Conservation (phyloP, 2,797 vertebrate genomes). For the Hybognathus amarus region DNA sequence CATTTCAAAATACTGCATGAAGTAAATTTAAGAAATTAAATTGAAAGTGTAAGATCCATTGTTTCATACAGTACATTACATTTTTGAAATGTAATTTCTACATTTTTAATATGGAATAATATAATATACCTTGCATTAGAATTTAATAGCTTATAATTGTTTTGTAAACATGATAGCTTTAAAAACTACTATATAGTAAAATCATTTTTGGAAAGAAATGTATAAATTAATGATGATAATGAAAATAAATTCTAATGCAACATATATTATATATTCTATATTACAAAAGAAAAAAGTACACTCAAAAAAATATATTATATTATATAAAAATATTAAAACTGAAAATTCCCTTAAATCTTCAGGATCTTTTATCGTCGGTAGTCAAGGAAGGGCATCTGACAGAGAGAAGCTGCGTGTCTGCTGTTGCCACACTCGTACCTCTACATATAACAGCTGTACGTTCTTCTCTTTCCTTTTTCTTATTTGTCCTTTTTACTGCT, state of each 20-base stretch:
- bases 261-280: background rate
- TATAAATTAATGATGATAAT: background rate
- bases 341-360: background rate
- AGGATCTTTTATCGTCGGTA: conserved; percentile 83
- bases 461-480: conserved; percentile 7
- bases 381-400: conserved; percentile 83
- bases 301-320: background rate
- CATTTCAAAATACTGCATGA: background rate
- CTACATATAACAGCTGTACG: conserved; percentile 83
- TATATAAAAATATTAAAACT: background rate
- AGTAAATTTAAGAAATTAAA: background rate
- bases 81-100: no score
- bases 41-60: background rate
- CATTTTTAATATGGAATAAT: no score
- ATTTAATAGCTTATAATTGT: no score
- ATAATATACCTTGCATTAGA: no score
- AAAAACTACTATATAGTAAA: no score
- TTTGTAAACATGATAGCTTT: no score
- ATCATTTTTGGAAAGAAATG: no score
- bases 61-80: no score
- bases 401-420: conserved; percentile 81
- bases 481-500: background rate
- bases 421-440: conserved; percentile 80
- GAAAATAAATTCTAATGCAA: background rate
- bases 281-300: background rate